These are phyloP conservation scores for Cancer borealis DNA, from an alignment of 2,888 invertebrate species.

Conservation along the genomic window DNA sequence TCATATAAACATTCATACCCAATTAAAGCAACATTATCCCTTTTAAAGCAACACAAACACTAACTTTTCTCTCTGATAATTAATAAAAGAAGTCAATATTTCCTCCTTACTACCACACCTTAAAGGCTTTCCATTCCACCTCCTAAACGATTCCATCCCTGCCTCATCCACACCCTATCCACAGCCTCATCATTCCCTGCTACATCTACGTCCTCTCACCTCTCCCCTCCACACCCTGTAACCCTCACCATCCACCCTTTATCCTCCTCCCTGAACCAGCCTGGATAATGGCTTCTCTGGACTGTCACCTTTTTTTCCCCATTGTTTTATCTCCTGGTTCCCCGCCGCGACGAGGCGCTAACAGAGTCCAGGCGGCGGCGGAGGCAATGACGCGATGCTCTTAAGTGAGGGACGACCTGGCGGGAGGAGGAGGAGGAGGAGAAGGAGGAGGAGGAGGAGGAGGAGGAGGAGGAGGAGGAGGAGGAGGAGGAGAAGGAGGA, in stretches of 20 bases:
- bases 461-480: not conserved
- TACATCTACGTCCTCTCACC: no score
- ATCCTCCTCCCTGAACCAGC: not conserved
- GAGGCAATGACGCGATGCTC: not conserved
- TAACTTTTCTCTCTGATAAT: no score
- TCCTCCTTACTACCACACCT: no score
- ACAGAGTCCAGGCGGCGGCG: not conserved
- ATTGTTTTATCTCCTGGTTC: not conserved
- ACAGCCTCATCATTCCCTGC: not conserved
- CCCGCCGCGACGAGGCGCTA: constrained; percentile 6
- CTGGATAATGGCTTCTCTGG: not conserved
- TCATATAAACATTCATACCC: no score
- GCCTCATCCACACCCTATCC: not conserved
- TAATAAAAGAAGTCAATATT: no score
- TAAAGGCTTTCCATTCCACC: not conserved
- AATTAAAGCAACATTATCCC: no score
- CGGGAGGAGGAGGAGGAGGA: not conserved
- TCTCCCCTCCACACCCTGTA: not conserved
- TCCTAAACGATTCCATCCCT: not conserved
- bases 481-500: not conserved
- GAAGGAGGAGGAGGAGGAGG: not conserved
- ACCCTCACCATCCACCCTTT: not conserved
- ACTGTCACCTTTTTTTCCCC: not conserved
- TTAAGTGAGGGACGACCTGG: not conserved
- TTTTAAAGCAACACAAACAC: no score